Evolutionary conservation across 2,888 invertebrate genomes (phyloP).

Genomic region (Argyra leucocephala): DNA sequence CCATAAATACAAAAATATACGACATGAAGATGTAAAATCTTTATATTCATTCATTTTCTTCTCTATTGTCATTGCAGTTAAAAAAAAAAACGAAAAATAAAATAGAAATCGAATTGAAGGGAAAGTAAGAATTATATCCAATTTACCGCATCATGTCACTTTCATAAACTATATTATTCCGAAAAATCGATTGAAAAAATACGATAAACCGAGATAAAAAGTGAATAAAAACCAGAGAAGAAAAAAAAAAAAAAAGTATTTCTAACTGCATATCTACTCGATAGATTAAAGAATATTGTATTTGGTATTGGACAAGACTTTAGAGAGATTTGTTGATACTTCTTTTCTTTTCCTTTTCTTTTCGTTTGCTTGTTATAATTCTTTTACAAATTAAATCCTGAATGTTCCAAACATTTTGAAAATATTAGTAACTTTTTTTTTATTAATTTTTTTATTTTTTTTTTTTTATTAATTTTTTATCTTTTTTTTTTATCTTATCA

Average conservation of each 20-base stretch:
- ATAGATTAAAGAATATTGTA: background rate
- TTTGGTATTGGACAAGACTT: background rate
- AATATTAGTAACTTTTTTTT: background rate
- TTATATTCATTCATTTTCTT: too few relatives aligned
- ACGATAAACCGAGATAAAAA: slow-evolving; percentile 1
- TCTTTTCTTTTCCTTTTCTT: background rate
- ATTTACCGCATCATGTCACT: slow-evolving; percentile 5
- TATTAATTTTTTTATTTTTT: background rate
- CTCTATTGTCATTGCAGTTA: background rate
- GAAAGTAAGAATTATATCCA: background rate
- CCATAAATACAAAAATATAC: too few relatives aligned
- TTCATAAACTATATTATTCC: slow-evolving; percentile 2
- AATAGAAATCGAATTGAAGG: background rate
- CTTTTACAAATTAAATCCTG: background rate
- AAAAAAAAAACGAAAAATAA: background rate
- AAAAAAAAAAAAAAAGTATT: background rate
- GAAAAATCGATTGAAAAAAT: background rate
- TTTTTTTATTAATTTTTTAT: background rate
- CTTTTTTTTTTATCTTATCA: background rate
- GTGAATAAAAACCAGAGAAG: background rate
- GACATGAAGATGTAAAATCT: too few relatives aligned
- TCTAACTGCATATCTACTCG: background rate
- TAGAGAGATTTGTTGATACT: background rate
- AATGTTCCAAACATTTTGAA: background rate
- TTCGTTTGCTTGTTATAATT: background rate